phyloP scores from a whole-genome alignment of 2,888 invertebrate genomes.

The Julus scanicus region DNA sequence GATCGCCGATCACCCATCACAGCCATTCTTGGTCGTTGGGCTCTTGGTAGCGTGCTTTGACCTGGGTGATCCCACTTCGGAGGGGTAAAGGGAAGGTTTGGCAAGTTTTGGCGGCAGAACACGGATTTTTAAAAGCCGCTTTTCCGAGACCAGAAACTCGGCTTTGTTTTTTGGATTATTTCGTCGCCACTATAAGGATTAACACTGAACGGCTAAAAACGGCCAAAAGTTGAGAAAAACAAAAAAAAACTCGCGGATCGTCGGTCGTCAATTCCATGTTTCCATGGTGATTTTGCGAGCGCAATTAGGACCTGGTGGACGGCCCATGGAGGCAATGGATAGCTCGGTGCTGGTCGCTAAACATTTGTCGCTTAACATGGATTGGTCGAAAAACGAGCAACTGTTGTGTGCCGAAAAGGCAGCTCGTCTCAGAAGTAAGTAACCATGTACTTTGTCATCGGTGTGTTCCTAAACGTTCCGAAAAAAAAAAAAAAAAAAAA shows the following conservation, averaged over 20 bases:
- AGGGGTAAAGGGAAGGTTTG: background rate
- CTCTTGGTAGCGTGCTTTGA: background rate
- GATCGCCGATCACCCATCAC: background rate
- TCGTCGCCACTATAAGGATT: background rate
- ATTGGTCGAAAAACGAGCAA: constrained; percentile 52
- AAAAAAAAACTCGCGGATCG: background rate
- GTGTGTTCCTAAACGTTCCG: no score
- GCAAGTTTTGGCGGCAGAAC: background rate
- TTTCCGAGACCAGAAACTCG: background rate
- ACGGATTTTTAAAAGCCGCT: no score
- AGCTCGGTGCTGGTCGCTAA: constrained; percentile 51
- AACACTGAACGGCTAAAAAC: background rate
- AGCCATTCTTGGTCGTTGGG: background rate
- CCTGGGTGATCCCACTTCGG: background rate
- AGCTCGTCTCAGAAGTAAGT: constrained; percentile 49
- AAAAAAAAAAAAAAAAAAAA: no score
- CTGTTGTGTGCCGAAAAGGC: constrained; percentile 50
- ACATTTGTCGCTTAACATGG: constrained; percentile 43
- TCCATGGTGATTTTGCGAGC: constrained; percentile 44
- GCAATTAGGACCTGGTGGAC: constrained; percentile 19
- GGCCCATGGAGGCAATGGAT: constrained; percentile 53
- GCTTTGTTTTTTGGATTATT: background rate
- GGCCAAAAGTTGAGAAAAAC: no score
- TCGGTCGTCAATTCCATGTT: constrained; percentile 30
- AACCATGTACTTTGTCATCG: background rate